Percentiles rank a stretch among this genome's conserved stretches.
Conservation (phyloP, 2,888 invertebrate species). For the Cephus sareptanus region DNA sequence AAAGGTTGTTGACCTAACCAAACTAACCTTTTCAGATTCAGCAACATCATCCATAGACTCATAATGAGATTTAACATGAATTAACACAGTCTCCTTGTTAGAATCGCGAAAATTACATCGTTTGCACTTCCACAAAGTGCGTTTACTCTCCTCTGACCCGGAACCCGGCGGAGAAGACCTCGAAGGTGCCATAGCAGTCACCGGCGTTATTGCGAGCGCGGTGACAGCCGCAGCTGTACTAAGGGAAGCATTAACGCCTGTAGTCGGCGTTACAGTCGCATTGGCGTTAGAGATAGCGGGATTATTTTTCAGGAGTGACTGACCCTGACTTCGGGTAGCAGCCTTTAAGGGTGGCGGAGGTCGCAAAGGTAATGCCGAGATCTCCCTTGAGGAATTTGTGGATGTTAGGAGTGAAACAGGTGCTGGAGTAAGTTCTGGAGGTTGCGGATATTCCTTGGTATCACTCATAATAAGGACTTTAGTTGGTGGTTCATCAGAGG, state of each 20-base stretch:
- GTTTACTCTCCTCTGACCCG: constrained; percentile 71
- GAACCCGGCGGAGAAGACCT: constrained; percentile 19
- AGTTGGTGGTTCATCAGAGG: constrained; percentile 43
- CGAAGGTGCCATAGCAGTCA: constrained; percentile 25
- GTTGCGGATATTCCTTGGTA: constrained; percentile 35
- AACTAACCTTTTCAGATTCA: constrained; percentile 31
- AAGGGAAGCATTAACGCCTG: background rate
- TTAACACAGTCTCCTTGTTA: constrained; percentile 74
- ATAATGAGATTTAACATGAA: constrained; percentile 77
- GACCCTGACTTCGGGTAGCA: constrained; percentile 61
- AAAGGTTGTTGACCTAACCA: background rate
- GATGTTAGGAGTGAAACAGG: constrained; percentile 32
- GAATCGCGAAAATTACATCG: constrained; percentile 85
- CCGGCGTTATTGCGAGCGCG: constrained; percentile 11
- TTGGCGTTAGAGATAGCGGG: constrained; percentile 20
- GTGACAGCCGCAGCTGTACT: constrained; percentile 20
- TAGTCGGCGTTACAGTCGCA: constrained; percentile 17
- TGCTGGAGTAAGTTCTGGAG: constrained; percentile 44
- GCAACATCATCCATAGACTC: constrained; percentile 53
- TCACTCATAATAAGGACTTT: constrained; percentile 46
- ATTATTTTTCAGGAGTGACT: constrained; percentile 48
- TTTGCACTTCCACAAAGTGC: constrained; percentile 89
- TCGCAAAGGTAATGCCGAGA: constrained; percentile 46
- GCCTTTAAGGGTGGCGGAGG: constrained; percentile 73
- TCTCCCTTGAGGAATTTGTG: constrained; percentile 32